Percentiles rank a stretch among this genome's conserved stretches.
Evolutionary conservation across 1,140 invertebrate species (phyloP).

Genomic region (Halesus radiatus): DNA sequence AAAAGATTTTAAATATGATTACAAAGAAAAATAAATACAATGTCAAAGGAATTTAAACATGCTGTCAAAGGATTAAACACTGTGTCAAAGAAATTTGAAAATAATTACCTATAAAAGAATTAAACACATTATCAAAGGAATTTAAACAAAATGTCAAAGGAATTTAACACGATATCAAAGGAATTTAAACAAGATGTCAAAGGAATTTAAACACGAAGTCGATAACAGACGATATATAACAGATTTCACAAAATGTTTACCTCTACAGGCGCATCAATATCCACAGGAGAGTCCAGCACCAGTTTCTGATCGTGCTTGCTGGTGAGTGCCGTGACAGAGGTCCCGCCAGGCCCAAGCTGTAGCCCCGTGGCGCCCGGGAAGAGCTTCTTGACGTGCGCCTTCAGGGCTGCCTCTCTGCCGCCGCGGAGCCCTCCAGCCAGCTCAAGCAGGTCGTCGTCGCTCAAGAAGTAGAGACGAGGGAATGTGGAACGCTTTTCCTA

Average conservation of each 20-base stretch:
- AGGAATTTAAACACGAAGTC: no score
- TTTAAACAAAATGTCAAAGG: no score
- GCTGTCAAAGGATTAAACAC: no score
- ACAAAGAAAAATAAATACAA: no score
- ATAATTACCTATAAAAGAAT: slow-evolving; percentile 75
- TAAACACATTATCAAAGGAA: no score
- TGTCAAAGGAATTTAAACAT: no score
- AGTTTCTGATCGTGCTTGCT: slow-evolving; percentile 88
- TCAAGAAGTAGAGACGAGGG: slow-evolving; percentile 96
- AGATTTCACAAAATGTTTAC: no score
- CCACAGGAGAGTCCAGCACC: slow-evolving; percentile 84
- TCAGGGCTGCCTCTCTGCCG: slow-evolving; percentile 89
- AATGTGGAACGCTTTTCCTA: slow-evolving; percentile 94
- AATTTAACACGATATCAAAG: no score
- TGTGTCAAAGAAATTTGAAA: no score
- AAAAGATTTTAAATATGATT: no score
- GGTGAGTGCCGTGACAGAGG: slow-evolving; percentile 67
- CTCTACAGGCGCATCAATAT: slow-evolving; percentile 87
- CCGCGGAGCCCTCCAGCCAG: slow-evolving; percentile 85
- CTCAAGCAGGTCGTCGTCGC: slow-evolving; percentile 96
- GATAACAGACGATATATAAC: no score
- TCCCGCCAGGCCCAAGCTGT: slow-evolving; percentile 62
- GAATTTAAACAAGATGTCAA: no score
- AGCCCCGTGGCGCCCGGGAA: slow-evolving; percentile 83
- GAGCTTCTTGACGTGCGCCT: slow-evolving; percentile 94